phyloP scores from a whole-genome alignment of 2,113 vertebrate species.

The Oreochromis niloticus region DNA sequence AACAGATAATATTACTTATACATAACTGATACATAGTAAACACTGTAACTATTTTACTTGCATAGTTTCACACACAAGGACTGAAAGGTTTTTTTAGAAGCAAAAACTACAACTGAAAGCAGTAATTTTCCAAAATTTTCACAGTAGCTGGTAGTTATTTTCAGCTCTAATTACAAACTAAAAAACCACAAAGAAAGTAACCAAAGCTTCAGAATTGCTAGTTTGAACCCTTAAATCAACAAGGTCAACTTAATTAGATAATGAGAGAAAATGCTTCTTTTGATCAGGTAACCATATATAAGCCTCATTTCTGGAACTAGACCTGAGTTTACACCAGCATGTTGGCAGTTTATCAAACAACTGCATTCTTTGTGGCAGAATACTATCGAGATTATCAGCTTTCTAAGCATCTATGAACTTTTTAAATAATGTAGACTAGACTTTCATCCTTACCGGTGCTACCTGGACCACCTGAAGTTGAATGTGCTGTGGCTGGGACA shows the following conservation, averaged over 20 bases:
- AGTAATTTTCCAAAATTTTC: not conserved
- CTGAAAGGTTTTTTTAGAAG: not conserved
- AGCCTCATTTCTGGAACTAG: not conserved
- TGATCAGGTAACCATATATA: too few relatives aligned
- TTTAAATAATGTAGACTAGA: not conserved
- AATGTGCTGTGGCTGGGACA: conserved; percentile 90
- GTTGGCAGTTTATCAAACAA: not conserved
- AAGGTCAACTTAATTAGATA: not conserved
- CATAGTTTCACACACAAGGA: not conserved
- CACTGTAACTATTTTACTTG: not conserved
- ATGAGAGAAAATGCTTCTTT: not conserved
- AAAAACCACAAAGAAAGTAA: not conserved
- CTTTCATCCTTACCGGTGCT: conserved; percentile 79
- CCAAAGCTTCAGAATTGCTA: not conserved
- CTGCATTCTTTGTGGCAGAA: not conserved
- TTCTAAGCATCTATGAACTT: not conserved
- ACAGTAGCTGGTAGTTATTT: not conserved
- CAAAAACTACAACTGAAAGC: not conserved
- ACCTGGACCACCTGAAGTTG: conserved; percentile 97
- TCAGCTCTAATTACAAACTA: not conserved
- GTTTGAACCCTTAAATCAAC: not conserved
- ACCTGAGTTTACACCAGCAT: not conserved
- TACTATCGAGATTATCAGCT: not conserved
- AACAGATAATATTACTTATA: not conserved
- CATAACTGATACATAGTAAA: not conserved